Evolutionary conservation across 2,113 vertebrate species (phyloP).

Genomic region (Todiramphus chloris): DNA sequence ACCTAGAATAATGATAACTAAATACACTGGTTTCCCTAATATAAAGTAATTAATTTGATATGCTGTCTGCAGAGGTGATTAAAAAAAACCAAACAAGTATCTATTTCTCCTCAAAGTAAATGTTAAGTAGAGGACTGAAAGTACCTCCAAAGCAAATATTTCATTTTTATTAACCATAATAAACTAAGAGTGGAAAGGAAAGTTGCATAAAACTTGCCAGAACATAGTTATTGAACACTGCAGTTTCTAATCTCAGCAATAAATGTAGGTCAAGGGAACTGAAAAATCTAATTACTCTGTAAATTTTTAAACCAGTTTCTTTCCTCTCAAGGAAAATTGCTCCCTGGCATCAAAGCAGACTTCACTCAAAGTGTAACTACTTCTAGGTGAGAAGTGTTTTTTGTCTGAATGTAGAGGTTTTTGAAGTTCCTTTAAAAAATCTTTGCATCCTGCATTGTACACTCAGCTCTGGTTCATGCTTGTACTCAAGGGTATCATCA

Average conservation of each 20-base stretch:
- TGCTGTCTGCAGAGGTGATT: slow-evolving; percentile 29
- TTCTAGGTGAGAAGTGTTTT: background rate
- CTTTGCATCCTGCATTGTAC: background rate
- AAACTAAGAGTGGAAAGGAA: slow-evolving; percentile 30
- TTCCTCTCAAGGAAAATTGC: slow-evolving; percentile 30
- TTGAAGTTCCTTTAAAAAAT: background rate
- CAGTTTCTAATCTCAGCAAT: slow-evolving; percentile 31
- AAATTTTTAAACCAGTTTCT: slow-evolving; percentile 60
- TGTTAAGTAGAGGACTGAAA: slow-evolving; percentile 35
- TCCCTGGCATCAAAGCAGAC: background rate
- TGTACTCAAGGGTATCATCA: background rate
- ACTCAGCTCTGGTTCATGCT: background rate
- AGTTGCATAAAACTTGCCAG: slow-evolving; percentile 24
- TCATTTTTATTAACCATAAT: slow-evolving; percentile 47
- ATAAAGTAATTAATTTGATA: slow-evolving; percentile 7
- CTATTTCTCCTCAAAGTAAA: slow-evolving; percentile 23
- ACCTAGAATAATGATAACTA: background rate
- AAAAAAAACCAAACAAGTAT: background rate
- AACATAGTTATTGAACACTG: slow-evolving; percentile 29
- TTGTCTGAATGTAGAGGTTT: background rate
- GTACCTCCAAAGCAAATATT: slow-evolving; percentile 41
- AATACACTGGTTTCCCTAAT: background rate
- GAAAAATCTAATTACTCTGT: slow-evolving; percentile 45
- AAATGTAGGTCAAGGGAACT: slow-evolving; percentile 55
- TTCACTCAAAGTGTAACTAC: background rate